Evolutionary conservation across 2,797 vertebrate species (phyloP).

Genomic region (Rhabdophis nuchalis): DNA sequence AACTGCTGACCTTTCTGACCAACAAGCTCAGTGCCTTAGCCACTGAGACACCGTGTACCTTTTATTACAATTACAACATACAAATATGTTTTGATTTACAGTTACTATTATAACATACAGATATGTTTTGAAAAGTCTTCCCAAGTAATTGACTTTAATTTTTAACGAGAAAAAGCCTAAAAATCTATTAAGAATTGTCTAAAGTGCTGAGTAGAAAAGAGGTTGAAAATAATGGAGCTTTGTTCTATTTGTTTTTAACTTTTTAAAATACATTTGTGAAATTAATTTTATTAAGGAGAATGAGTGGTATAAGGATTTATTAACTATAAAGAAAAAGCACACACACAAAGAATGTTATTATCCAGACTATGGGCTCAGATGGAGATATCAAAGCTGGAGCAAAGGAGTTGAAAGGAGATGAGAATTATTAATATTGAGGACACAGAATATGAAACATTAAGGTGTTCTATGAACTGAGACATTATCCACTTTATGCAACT

Average conservation of each 20-base stretch:
- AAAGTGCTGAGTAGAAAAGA: background rate
- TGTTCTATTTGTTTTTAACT: background rate
- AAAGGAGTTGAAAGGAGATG: background rate
- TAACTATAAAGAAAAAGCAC: background rate
- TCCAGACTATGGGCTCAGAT: background rate
- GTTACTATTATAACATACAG: background rate
- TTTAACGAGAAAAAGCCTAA: background rate
- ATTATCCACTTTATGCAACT: background rate
- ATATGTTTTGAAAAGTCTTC: slow-evolving; percentile 29
- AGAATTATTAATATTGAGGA: background rate
- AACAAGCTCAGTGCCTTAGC: too few relatives aligned
- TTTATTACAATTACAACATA: background rate
- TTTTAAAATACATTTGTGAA: background rate
- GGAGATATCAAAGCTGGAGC: background rate
- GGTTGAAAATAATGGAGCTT: background rate
- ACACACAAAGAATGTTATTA: background rate
- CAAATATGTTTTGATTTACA: slow-evolving; percentile 21
- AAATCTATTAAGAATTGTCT: background rate
- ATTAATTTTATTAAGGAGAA: background rate
- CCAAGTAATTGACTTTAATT: background rate
- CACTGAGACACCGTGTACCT: too few relatives aligned
- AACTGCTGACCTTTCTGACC: too few relatives aligned
- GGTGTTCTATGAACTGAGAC: background rate
- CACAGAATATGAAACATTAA: background rate
- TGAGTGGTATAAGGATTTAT: background rate